Evolutionary conservation across 1,140 invertebrate species (phyloP).

Genomic region (Drosophila novamexicana): DNA sequence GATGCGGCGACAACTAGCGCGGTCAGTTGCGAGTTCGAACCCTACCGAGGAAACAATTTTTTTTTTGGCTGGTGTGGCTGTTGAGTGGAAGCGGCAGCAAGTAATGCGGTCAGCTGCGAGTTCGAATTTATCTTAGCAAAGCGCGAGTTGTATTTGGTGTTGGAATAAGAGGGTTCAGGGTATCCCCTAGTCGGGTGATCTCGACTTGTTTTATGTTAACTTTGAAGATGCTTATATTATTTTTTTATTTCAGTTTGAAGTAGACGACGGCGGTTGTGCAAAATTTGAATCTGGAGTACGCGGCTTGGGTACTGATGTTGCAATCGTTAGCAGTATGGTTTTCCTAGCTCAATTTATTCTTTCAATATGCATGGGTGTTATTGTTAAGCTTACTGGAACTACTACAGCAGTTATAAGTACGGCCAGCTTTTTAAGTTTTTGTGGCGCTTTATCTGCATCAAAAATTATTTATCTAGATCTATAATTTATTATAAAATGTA

Average conservation of each 20-base stretch:
- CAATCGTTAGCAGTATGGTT: slow-evolving; percentile 97
- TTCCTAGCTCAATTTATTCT: slow-evolving; percentile 97
- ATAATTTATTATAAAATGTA: slow-evolving; percentile 82
- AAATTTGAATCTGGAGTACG: slow-evolving; percentile 87
- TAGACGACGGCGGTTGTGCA: slow-evolving; percentile 85
- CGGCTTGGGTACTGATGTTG: slow-evolving; percentile 96
- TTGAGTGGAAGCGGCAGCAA: too few species aligned
- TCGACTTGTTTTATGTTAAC: too few species aligned
- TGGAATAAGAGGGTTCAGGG: too few species aligned
- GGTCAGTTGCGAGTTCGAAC: too few species aligned
- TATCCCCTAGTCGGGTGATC: too few species aligned
- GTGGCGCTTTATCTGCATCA: slow-evolving; percentile 92
- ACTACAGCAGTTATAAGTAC: slow-evolving; percentile 94
- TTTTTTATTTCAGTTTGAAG: slow-evolving; percentile 87
- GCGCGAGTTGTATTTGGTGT: too few species aligned
- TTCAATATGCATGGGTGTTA: slow-evolving; percentile 93
- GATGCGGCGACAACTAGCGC: too few species aligned
- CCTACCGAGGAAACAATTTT: too few species aligned
- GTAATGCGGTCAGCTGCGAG: too few species aligned
- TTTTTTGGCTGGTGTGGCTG: too few species aligned
- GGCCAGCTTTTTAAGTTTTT: slow-evolving; percentile 92
- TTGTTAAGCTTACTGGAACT: slow-evolving; percentile 92
- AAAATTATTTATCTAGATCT: slow-evolving; percentile 95
- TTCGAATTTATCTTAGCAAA: too few species aligned
- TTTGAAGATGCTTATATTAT: too few species aligned